Evolutionary conservation across 2,113 vertebrate species (phyloP), one percentile per base, ranked within the genome.

Genomic region (Muntiacus reevesi): DNA sequence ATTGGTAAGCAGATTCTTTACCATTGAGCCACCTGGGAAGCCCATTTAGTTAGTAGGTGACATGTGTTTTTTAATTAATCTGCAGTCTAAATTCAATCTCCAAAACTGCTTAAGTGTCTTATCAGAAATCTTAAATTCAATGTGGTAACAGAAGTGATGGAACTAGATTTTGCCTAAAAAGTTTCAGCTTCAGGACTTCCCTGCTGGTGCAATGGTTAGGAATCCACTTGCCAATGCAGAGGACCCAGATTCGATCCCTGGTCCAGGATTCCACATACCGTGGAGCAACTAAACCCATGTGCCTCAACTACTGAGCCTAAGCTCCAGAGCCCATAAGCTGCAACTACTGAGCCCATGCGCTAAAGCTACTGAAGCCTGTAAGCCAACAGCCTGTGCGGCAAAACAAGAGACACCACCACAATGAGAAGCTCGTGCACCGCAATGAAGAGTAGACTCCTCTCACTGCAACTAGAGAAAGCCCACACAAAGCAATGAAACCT

Each of bases 151-250:
- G 82, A 82, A 87, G 55, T 36, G 76, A 94, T 55, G 16, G 28
- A 76, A 94, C 50, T 89, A 90, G 74, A 84, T 59, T 97, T 85
- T 94, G 81, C 71, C 87, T 86, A 55, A 92, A 94, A 97, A 83
- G 55, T 15, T 64, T 94, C 33, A 47, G 57, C 19, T 87, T 96
- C 59, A 27, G 10, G 71, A 43, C 40, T 27, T 76, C 40, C 71
- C 40, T 76, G 23, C 11, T 43, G 71, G 36, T 43, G 12, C 23
- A 14, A 2, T 43, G 71, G 71, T 43, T 43, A 76, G 71, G 71
- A 76, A 27, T 7, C 23, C 23, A 43, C 71, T 76, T 43, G 40
- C 36, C 23, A 43, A 5, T 43, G 36, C 71, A 43, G 6, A 23
- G 67, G 12, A 76, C 71, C 30, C 28, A 76, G 71, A 27, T 14